phyloP scores from a whole-genome alignment of 2,113 vertebrate genomes.

The Bufo gargarizans region DNA sequence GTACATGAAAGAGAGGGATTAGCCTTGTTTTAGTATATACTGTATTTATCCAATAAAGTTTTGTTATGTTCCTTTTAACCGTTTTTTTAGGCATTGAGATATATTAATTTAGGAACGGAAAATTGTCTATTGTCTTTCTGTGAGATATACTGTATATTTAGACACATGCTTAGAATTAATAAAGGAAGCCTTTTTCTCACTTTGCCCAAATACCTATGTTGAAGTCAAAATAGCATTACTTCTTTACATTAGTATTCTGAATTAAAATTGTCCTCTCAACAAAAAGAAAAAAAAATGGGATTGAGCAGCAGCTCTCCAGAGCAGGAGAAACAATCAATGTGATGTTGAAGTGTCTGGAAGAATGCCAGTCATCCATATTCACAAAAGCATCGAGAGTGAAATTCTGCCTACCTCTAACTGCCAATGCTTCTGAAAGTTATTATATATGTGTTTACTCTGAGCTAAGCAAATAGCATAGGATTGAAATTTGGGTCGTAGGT shows the following conservation, averaged over 20 bases:
- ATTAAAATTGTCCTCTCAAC: constrained; percentile 39
- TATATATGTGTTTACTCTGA: constrained; percentile 26
- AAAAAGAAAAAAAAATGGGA: constrained; percentile 24
- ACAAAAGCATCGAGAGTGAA: constrained; percentile 43
- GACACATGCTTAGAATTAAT: no score
- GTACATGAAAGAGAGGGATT: no score
- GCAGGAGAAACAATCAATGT: constrained; percentile 39
- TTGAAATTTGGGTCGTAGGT: background rate
- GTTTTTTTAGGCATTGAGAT: no score
- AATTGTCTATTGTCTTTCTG: no score
- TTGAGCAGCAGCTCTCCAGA: constrained; percentile 14
- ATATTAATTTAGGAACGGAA: no score
- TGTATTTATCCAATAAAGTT: no score
- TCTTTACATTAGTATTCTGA: constrained; percentile 18
- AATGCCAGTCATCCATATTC: constrained; percentile 51
- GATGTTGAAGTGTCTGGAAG: constrained; percentile 45
- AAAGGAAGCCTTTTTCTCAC: background rate
- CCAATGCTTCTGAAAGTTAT: constrained; percentile 35
- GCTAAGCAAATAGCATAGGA: constrained; percentile 21
- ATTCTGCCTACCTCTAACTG: constrained; percentile 35
- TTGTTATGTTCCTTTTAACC: no score
- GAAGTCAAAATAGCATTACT: constrained; percentile 10
- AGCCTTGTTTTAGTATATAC: no score
- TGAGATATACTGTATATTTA: no score
- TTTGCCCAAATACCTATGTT: background rate